These are phyloP conservation scores for Parambassis ranga DNA, from an alignment of 2,797 vertebrate genomes.

Conservation along the genomic window DNA sequence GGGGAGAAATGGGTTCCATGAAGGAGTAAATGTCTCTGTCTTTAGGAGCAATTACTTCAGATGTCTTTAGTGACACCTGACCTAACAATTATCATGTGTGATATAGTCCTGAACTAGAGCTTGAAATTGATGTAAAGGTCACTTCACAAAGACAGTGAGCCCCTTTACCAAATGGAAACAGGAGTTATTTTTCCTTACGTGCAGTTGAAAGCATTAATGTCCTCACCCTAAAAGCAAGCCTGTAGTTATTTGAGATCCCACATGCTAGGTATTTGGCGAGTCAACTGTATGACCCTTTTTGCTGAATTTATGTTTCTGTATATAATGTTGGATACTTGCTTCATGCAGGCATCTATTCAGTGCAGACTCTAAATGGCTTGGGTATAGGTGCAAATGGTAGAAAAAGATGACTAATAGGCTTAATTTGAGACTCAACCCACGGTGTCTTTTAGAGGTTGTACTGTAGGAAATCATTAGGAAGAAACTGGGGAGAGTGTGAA, in stretches of 20 bases:
- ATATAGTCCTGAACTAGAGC: constrained; percentile 65
- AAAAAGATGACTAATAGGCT: constrained; percentile 47
- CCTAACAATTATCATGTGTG: constrained; percentile 70
- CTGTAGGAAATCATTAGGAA: constrained; percentile 45
- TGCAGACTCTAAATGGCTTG: constrained; percentile 14
- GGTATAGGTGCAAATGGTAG: constrained; percentile 22
- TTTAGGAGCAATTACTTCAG: constrained; percentile 56
- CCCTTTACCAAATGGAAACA: constrained; percentile 21
- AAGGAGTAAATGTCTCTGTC: constrained; percentile 39
- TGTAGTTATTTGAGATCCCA: constrained; percentile 12
- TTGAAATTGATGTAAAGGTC: constrained; percentile 77
- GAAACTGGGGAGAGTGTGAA: constrained; percentile 29
- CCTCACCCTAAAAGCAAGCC: constrained; percentile 6
- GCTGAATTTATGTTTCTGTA: constrained; percentile 23
- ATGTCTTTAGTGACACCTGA: constrained; percentile 69
- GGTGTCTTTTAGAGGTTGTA: constrained; percentile 27
- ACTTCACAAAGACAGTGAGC: constrained; percentile 35
- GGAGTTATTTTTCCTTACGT: constrained; percentile 3
- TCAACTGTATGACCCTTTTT: constrained; percentile 26
- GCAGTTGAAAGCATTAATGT: constrained; percentile 17
- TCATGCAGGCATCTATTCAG: constrained; percentile 11
- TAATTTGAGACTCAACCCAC: constrained; percentile 46
- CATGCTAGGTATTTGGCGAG: neutral
- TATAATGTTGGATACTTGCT: neutral
- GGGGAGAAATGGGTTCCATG: constrained; percentile 3